Base-by-base conservation (phyloP, 1,140 invertebrate species). In the Bombus affinis region DNA sequence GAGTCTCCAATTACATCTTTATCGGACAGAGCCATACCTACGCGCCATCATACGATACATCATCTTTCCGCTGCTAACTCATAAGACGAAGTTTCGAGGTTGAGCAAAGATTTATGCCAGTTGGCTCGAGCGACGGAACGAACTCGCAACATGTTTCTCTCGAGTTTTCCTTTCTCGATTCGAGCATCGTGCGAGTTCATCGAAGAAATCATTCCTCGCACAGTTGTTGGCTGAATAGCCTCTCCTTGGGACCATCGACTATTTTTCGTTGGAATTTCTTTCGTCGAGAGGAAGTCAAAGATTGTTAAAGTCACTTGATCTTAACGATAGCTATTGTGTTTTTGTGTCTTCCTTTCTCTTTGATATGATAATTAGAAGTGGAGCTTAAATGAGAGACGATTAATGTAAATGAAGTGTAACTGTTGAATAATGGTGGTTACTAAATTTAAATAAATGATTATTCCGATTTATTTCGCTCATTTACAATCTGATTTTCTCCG, bases 1-100 rank as follows among this genome's bases (percentile, higher is more conserved):
- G 32, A 2, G 35, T 59, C 71, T 71, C 88, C 88, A 92, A 92
- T 92, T 92, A 89, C 81, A 90, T 89, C 84, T 92, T 92, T 90
- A 90, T 92, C 89, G 87, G 83, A 44, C 57, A 62, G 66, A 44
- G 62, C 86, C 87, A 91, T 73, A 75, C 70, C 76, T 68, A 83
- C 74, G 12, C 9, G 32, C 25, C n/a, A 42, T 12, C 35, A 35
- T 57, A 13, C 77, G 89, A 92, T 92, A 88, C 89, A 91, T 92
- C 90, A 91, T 91, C 86, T 88, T 73, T 65, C 18, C 47, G 47
- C 42, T 47, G 32, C 68, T 70, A 68, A 62, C 82, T 85, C 75
- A 42, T 80, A 82, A 85, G 75, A 44, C 35, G 73, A 90, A 92
- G 62, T 86, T 92, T 88, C 76, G 81, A 86, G 84, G 82, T 85